These are phyloP conservation scores for Brachionichthys hirsutus DNA, from an alignment of 2,113 vertebrate genomes.

Conservation along the genomic window DNA sequence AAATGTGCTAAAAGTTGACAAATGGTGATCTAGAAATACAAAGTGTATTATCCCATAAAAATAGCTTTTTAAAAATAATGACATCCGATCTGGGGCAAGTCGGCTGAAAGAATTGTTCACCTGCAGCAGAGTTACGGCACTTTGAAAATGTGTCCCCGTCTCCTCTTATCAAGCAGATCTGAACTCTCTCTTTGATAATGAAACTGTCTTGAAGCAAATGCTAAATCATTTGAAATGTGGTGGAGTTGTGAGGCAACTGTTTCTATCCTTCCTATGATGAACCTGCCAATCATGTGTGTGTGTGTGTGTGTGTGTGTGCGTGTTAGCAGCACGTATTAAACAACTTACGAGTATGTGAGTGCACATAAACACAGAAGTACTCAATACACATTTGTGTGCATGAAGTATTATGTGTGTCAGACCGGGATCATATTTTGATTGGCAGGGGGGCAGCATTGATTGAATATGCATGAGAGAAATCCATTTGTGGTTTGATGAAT, in stretches of 20 bases:
- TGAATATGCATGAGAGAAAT: constrained; percentile 65
- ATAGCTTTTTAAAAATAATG: constrained; percentile 6
- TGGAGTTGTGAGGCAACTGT: constrained; percentile 30
- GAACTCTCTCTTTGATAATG: constrained; percentile 14
- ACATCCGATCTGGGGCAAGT: background rate
- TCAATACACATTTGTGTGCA: background rate
- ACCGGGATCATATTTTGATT: constrained; percentile 37
- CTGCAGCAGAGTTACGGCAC: constrained; percentile 5
- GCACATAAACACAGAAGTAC: background rate
- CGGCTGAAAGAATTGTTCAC: constrained; percentile 9
- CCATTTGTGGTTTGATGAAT: constrained; percentile 60
- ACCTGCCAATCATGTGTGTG: constrained; percentile 6
- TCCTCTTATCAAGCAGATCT: constrained; percentile 3
- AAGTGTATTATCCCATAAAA: constrained; percentile 11
- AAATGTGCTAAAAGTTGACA: too few relatives aligned
- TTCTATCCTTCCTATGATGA: constrained; percentile 22
- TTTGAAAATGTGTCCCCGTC: constrained; percentile 9
- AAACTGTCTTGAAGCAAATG: constrained; percentile 35
- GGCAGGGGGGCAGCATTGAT: constrained; percentile 22
- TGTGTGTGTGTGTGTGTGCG: background rate
- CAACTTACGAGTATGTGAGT: background rate
- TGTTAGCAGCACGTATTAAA: background rate
- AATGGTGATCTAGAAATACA: background rate
- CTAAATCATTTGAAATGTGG: constrained; percentile 26
- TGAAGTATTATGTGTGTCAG: constrained; percentile 13